A percentile compares a stretch with the other conserved stretches of the same genome.
These are phyloP conservation scores for Seira ritae DNA, from an alignment of 2,888 invertebrate species.

Conservation along the genomic window DNA sequence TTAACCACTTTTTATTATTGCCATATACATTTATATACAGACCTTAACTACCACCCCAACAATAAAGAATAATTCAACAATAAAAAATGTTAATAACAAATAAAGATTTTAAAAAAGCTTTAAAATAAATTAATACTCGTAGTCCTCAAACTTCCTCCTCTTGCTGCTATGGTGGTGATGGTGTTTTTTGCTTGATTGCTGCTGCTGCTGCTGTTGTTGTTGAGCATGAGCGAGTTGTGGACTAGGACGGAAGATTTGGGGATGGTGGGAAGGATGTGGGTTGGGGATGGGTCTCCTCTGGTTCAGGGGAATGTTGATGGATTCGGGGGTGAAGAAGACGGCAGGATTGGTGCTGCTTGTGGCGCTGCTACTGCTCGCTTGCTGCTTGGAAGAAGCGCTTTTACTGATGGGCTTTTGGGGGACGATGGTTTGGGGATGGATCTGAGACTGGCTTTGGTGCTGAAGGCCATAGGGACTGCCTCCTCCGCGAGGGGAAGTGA, in stretches of 20 bases:
- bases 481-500: neutral
- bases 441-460: neutral
- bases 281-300: conserved; percentile 82
- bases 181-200: neutral
- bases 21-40: too few species aligned
- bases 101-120: conserved; percentile 3
- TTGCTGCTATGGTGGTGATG: neutral
- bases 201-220: conserved; percentile 75
- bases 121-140: conserved; percentile 51
- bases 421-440: neutral
- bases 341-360: conserved; percentile 74
- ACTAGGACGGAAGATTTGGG: conserved; percentile 74
- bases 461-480: neutral
- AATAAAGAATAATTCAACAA: too few species aligned
- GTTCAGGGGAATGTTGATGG: conserved; percentile 89
- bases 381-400: neutral
- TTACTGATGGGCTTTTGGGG: conserved; percentile 15
- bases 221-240: conserved; percentile 11
- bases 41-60: too few species aligned
- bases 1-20: too few species aligned
- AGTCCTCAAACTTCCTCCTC: conserved; percentile 52
- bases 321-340: conserved; percentile 90
- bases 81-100: too few species aligned
- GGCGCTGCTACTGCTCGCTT: neutral
- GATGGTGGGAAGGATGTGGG: conserved; percentile 75